These are phyloP conservation scores for Bombus vancouverensis DNA, from an alignment of 1,140 invertebrate species.

Conservation along the genomic window DNA sequence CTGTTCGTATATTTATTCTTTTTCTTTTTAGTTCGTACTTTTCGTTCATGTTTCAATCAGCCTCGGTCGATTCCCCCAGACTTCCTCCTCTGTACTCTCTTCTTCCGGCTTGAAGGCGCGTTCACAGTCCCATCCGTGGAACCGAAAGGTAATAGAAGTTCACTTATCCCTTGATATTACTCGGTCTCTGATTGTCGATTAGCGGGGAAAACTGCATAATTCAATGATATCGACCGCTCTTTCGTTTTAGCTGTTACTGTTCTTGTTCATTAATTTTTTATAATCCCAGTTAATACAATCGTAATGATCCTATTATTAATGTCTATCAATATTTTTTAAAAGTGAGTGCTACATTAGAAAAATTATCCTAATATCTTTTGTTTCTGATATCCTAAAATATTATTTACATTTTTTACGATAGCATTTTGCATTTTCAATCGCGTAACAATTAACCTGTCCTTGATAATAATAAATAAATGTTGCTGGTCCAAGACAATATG, in stretches of 20 bases:
- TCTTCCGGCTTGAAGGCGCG: conserved; percentile 62
- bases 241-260: conserved; percentile 10
- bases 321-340: no score
- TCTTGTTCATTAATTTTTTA: background rate
- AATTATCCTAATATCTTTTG: no score
- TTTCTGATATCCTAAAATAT: no score
- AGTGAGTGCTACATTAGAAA: no score
- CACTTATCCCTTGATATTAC: conserved; percentile 60
- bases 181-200: conserved; percentile 32
- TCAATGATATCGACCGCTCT: conserved; percentile 36
- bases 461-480: no score
- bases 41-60: background rate
- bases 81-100: conserved; percentile 51
- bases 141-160: conserved; percentile 53
- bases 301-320: background rate
- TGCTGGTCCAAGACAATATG: background rate
- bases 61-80: conserved; percentile 55
- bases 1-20: background rate
- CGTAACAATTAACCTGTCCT: no score
- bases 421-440: no score
- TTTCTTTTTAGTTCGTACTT: background rate
- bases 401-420: no score
- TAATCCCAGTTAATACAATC: no score
- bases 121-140: conserved; percentile 51
- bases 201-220: conserved; percentile 43